Evolutionary conservation across 1,140 invertebrate genomes (phyloP).

Genomic region (Drosophila leontia): DNA sequence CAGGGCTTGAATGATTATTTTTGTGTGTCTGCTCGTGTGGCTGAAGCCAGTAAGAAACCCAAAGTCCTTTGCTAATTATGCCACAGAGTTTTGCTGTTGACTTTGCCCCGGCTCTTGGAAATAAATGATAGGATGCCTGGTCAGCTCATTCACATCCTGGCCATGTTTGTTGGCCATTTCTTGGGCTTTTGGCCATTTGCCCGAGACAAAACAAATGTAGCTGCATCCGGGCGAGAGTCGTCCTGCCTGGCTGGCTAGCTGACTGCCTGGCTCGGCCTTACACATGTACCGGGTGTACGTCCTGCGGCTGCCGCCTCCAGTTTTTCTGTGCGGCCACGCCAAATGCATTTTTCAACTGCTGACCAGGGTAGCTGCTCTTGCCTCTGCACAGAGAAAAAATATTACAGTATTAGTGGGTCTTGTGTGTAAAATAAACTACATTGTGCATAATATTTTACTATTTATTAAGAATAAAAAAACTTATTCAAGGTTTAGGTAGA

Average conservation of each 20-base stretch:
- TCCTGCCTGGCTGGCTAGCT: constrained; percentile 10
- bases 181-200: constrained; percentile 49
- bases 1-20: constrained; percentile 45
- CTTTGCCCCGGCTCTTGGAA: constrained; percentile 32
- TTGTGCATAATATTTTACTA: too few relatives aligned
- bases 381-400: not conserved
- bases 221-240: constrained; percentile 45
- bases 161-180: constrained; percentile 59
- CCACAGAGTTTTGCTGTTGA: constrained; percentile 59
- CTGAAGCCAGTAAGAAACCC: constrained; percentile 42
- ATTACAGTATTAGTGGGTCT: not conserved
- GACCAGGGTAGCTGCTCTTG: constrained; percentile 26
- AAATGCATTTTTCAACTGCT: constrained; percentile 64
- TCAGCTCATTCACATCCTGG: constrained; percentile 32
- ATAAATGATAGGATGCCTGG: constrained; percentile 61
- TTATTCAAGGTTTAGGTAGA: not conserved
- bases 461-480: not conserved
- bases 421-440: not conserved
- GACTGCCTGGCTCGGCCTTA: constrained; percentile 30
- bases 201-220: constrained; percentile 57
- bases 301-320: constrained; percentile 33
- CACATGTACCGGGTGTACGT: constrained; percentile 36
- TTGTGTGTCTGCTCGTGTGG: constrained; percentile 21
- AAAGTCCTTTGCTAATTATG: constrained; percentile 69
- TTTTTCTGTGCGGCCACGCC: constrained; percentile 47